phyloP scores from a whole-genome alignment of 2,888 invertebrate species.

The Anodontia alba region DNA sequence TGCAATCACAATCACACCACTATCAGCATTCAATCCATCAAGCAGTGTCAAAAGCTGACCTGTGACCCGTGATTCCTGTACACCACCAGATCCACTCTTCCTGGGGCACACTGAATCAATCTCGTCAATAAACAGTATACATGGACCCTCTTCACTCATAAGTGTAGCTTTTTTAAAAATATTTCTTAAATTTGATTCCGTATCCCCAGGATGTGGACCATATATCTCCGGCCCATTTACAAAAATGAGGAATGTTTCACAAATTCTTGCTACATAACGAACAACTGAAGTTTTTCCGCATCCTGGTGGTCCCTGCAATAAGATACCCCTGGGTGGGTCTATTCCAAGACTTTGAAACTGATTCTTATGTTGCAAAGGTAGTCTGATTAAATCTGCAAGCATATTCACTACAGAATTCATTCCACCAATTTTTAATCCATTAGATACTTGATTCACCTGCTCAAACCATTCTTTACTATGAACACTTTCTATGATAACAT shows the following conservation, averaged over 20 bases:
- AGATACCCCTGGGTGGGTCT: constrained; percentile 69
- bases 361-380: constrained; percentile 52
- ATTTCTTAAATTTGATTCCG: constrained; percentile 85
- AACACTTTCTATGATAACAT: constrained; percentile 60
- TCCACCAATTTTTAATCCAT: constrained; percentile 66
- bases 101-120: constrained; percentile 81
- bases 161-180: constrained; percentile 86
- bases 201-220: constrained; percentile 87
- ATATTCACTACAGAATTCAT: constrained; percentile 62
- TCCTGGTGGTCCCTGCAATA: constrained; percentile 81
- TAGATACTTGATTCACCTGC: constrained; percentile 31
- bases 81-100: constrained; percentile 56
- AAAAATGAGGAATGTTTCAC: constrained; percentile 85
- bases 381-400: constrained; percentile 68
- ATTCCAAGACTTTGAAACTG: constrained; percentile 51
- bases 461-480: constrained; percentile 73
- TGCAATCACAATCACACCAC: constrained; percentile 86
- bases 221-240: constrained; percentile 85
- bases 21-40: constrained; percentile 84
- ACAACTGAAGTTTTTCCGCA: constrained; percentile 88
- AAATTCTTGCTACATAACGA: constrained; percentile 86
- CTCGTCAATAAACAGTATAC: constrained; percentile 85
- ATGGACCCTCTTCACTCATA: constrained; percentile 83
- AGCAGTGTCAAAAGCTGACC: constrained; percentile 86
- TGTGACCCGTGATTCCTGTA: constrained; percentile 84